Percentiles rank a stretch among this genome's conserved stretches.
Evolutionary conservation across 2,888 invertebrate genomes (phyloP).

Genomic region (Ariolimax columbianus): DNA sequence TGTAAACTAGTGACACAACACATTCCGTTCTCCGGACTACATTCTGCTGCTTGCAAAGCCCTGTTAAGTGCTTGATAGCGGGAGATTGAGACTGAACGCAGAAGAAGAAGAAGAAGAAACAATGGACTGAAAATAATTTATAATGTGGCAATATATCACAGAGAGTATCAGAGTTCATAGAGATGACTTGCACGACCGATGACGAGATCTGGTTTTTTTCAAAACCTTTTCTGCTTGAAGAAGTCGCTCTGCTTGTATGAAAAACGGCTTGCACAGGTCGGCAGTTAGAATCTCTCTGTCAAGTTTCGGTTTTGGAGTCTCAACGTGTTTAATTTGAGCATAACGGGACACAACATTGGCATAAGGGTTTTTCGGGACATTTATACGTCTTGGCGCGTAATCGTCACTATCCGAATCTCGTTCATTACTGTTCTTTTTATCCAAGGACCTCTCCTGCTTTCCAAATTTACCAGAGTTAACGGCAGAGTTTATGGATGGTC

Average conservation of each 20-base stretch:
- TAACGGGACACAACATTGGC: constrained; percentile 5
- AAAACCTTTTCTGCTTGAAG: constrained; percentile 27
- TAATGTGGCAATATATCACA: neutral
- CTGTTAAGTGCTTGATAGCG: too few species aligned
- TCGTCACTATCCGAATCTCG: neutral
- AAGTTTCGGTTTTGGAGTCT: neutral
- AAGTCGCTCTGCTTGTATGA: constrained; percentile 21
- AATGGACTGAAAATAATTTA: neutral
- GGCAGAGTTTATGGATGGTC: neutral
- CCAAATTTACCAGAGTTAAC: neutral
- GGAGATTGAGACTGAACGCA: too few species aligned
- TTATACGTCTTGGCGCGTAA: neutral
- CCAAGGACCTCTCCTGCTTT: neutral
- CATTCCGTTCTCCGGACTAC: too few species aligned
- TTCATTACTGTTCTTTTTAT: neutral
- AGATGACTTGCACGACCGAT: neutral
- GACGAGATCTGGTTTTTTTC: neutral
- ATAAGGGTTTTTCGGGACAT: neutral
- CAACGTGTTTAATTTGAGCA: neutral
- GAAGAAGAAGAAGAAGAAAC: too few species aligned
- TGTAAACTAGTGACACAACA: too few species aligned
- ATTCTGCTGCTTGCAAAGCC: too few species aligned
- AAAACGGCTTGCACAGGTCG: constrained; percentile 32
- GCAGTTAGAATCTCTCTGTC: constrained; percentile 25
- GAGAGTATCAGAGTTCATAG: neutral